Base-by-base conservation (phyloP, 1,140 invertebrate genomes). In the Papilio machaon region DNA sequence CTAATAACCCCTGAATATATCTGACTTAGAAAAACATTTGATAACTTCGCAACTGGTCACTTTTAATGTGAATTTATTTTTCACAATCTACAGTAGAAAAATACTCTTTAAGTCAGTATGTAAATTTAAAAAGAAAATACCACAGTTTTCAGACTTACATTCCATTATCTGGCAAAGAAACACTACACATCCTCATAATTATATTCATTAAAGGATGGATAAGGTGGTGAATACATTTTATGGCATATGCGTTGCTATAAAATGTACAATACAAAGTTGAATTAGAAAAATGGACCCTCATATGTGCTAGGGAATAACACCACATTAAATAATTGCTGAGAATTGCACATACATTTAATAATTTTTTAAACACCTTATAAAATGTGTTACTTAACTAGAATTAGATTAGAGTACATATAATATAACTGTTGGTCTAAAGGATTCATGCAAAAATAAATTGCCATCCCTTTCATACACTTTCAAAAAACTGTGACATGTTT, bases 131-230 rank as follows among this genome's bases (percentile, higher is more conserved):
- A 79, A 79, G 67, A 79, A 79, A 79, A 79, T 79, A 79, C 77
- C 77, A 79, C 77, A 79, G 77, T 79, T 64, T 79, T 79, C 77
- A 79, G 77, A 79, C 77, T 79, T 79, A 79, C 38, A 67, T 67
- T 79, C 38, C 38, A 79, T 64, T 79, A 64, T 67, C 77, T 79
- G 77, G 77, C 77, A 79, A 76, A 46, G 60, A 54, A 77, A 3
- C n/a, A 60, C 15, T 47, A 67, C 43, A 54, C 46, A 47, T 79
- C 35, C 77, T 79, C 38, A 60, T 19, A 58, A n/a, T 52, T 11
- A 19, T 38, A 35, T 13, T 70, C 64, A 70, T 46, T 2, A 54
- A 19, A n/a, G 30, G 77, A 79, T 79, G 76, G 35, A 67, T 79
- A 77, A 58, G 43, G 43, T 23, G 38, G n/a, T 19, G n/a, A 67